These are phyloP conservation scores for Neotragus pygmaeus DNA, from an alignment of 2,113 vertebrate genomes.

Conservation along the genomic window DNA sequence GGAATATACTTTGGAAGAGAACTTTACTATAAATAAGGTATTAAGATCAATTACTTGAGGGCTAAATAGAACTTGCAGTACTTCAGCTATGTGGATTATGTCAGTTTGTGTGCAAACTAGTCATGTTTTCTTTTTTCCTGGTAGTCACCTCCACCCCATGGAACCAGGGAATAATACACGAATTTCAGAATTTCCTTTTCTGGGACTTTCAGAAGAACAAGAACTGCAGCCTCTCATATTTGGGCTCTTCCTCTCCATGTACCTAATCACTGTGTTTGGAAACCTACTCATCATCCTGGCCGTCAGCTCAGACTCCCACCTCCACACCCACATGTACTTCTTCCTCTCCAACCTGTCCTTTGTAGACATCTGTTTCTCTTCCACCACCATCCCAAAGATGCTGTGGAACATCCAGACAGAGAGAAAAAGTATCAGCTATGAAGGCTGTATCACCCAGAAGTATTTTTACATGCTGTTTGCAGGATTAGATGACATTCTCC, in stretches of 20 bases:
- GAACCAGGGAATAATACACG: not conserved
- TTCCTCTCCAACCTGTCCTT: not conserved
- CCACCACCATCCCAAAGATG: not conserved
- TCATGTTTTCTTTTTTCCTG: not conserved
- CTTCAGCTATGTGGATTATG: not conserved
- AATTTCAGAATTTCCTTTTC: not conserved
- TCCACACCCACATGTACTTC: not conserved
- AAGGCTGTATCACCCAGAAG: not conserved
- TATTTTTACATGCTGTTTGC: not conserved
- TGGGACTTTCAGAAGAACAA: not conserved
- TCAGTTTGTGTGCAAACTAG: not conserved
- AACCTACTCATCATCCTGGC: not conserved
- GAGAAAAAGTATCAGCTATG: not conserved
- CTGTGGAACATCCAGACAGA: not conserved
- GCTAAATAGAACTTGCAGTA: not conserved
- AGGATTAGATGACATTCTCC: not conserved
- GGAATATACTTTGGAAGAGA: not conserved
- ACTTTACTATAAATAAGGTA: not conserved
- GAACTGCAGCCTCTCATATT: not conserved
- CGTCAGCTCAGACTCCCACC: not conserved
- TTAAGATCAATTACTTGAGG: not conserved
- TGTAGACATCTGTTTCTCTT: not conserved
- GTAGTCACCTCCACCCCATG: not conserved
- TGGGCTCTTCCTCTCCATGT: not conserved
- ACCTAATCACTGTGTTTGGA: not conserved